Evolutionary conservation across 1,140 invertebrate species (phyloP).

Genomic region (Bombus confusus): DNA sequence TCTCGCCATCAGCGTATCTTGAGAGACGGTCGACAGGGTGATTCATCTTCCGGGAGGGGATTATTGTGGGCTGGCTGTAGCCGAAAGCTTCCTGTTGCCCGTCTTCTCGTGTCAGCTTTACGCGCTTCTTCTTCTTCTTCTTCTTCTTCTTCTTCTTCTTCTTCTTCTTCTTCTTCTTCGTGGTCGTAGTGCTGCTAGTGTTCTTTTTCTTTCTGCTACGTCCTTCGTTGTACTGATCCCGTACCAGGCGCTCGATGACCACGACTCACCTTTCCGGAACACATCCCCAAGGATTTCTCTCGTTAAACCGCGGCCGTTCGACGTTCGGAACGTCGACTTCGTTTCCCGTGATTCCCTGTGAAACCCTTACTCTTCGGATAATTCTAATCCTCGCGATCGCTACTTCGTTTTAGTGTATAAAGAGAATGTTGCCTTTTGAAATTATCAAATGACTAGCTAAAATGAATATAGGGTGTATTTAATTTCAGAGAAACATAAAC

Average conservation of each 20-base stretch:
- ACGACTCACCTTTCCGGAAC: neutral
- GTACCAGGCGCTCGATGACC: slow-evolving; percentile 16
- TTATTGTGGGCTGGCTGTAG: slow-evolving; percentile 68
- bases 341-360: neutral
- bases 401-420: neutral
- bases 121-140: slow-evolving; percentile 45
- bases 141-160: neutral
- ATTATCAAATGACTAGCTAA: neutral
- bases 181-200: too few species aligned
- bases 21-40: slow-evolving; percentile 66
- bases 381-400: neutral
- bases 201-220: neutral
- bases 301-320: slow-evolving; percentile 33
- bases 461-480: neutral
- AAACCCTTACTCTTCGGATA: neutral
- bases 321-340: slow-evolving; percentile 12
- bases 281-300: neutral
- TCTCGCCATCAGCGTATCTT: slow-evolving; percentile 58
- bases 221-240: slow-evolving; percentile 22
- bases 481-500: neutral
- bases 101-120: slow-evolving; percentile 41
- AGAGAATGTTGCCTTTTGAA: neutral
- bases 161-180: slow-evolving; percentile 1
- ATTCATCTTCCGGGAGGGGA: slow-evolving; percentile 73
- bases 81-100: slow-evolving; percentile 30